Base-by-base conservation (phyloP, 2,113 vertebrate species). In the Atherinomorus stipes region DNA sequence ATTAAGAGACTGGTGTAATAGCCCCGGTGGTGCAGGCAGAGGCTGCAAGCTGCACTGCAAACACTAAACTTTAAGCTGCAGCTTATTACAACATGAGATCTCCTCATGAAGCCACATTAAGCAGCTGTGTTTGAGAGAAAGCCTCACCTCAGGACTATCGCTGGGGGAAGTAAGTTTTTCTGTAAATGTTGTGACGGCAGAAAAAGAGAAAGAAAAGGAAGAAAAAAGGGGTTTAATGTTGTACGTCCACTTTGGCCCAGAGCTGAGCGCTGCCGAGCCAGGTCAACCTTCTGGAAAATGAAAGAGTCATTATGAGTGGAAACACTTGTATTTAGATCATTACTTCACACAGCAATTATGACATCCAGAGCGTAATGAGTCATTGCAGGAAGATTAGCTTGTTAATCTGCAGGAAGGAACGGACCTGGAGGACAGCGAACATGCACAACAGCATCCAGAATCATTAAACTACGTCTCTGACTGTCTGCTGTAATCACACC, bases 301-400 rank as follows among this genome's bases (percentile, higher is more conserved):
- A 87, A 89, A 82, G 70, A 75, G 79, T 81, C 83, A 84, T 91
- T 87, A 89, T 91, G 86, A 92, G 83, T 91, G 87, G 92, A 92
- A 91, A 88, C 88, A 88, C 74, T 84, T 91, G 81, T 88, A 90
- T 82, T 90, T 84, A 83, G 87, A 90, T 88, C 81, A 87, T 90
- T 91, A 89, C 78, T 83, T 88, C 85, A 92, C 74, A 80, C 83
- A 78, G 89, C 86, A 90, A 93, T 93, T 91, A 92, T 89, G 90
- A 89, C 86, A 91, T 88, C 80, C 83, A 77, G 85, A 89, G 81
- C 42, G 64, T 90, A 90, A 89, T 91, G 87, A 92, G 77, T 93
- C 85, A 91, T 90, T 89, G 86, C 75, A 57, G 80, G 80, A 78
- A 88, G 86, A 93, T 92, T 90, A 91, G 83, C 67, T 57, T 63